Evolutionary conservation across 2,797 vertebrate species (phyloP).

Genomic region (Mionectes olivaceus): DNA sequence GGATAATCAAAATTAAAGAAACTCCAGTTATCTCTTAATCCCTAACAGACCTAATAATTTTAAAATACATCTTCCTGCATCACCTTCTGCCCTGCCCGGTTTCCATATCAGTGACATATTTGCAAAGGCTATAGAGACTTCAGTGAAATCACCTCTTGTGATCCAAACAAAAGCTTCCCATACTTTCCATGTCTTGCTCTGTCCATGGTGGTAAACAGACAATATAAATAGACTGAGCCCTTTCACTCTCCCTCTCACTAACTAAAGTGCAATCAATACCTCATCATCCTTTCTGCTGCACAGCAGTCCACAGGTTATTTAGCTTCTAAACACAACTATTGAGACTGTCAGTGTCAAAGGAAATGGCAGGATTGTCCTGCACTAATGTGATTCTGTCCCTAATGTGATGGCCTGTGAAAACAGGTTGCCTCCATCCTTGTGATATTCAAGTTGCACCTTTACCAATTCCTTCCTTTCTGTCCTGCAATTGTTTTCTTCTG

Average conservation of each 20-base stretch:
- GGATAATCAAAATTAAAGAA: not conserved
- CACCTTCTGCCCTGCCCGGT: not conserved
- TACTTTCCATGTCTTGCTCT: not conserved
- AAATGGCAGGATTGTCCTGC: not conserved
- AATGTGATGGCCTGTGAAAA: not conserved
- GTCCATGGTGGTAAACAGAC: not conserved
- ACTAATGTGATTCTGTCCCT: not conserved
- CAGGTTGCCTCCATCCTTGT: not conserved
- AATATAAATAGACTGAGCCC: not conserved
- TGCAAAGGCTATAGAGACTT: not conserved
- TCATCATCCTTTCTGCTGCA: not conserved
- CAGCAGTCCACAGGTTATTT: not conserved
- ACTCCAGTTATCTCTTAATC: not conserved
- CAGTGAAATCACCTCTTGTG: not conserved
- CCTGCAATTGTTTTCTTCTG: not conserved
- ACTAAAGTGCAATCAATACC: conserved; percentile 41
- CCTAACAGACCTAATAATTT: not conserved
- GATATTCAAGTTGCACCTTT: not conserved
- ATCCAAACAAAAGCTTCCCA: not conserved
- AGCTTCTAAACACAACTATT: not conserved
- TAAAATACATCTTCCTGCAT: not conserved
- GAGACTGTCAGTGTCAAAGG: not conserved
- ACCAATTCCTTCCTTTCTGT: not conserved
- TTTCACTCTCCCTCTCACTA: not conserved
- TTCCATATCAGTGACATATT: not conserved